Conservation (phyloP, 2,888 invertebrate genomes). For the Spicauda simplicius region DNA sequence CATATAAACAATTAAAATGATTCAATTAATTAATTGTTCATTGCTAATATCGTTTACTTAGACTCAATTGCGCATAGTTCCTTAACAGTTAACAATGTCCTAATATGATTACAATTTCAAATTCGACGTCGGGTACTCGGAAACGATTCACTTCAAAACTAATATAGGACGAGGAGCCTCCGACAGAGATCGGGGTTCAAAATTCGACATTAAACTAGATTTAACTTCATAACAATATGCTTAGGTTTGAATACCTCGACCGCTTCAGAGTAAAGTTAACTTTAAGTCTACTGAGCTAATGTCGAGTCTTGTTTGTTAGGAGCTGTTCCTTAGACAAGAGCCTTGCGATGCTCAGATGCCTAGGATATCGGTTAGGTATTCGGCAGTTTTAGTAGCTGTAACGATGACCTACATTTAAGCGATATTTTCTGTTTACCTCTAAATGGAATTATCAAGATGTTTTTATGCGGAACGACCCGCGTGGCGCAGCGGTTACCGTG, state of each 20-base stretch:
- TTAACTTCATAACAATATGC: constrained; percentile 42
- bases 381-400: constrained; percentile 51
- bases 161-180: constrained; percentile 53
- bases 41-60: neutral
- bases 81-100: constrained; percentile 7
- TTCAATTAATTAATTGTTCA: neutral
- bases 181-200: constrained; percentile 50
- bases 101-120: constrained; percentile 37
- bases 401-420: constrained; percentile 55
- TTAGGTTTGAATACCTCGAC: constrained; percentile 38
- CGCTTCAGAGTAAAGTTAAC: constrained; percentile 44
- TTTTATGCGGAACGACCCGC: too few species aligned
- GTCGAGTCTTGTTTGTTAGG: constrained; percentile 51
- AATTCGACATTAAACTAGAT: constrained; percentile 40
- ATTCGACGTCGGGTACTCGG: constrained; percentile 42
- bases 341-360: constrained; percentile 49
- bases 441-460: neutral
- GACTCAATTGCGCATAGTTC: neutral
- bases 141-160: constrained; percentile 45
- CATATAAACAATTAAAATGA: neutral
- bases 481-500: too few species aligned
- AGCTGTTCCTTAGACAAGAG: constrained; percentile 40
- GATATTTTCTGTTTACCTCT: constrained; percentile 40
- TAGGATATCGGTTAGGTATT: constrained; percentile 60
- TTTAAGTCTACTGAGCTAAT: constrained; percentile 47